Evolutionary conservation across 2,113 vertebrate genomes (phyloP).

Genomic region (Larimichthys polyactis): DNA sequence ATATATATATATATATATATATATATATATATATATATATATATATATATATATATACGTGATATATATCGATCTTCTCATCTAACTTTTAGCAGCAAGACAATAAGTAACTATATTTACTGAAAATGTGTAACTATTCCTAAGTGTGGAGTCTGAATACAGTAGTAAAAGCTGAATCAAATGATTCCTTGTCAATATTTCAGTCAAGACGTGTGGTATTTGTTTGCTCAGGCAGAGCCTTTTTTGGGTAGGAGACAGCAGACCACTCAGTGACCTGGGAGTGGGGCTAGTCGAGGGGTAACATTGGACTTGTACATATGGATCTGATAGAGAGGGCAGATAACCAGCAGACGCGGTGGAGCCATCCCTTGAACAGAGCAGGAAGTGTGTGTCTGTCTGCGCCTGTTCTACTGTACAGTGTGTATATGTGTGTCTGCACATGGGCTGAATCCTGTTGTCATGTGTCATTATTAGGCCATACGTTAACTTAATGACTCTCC

Average conservation of each 20-base stretch:
- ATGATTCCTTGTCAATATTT: constrained; percentile 21
- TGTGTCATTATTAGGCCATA: constrained; percentile 46
- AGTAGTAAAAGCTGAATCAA: not conserved
- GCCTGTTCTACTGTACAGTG: constrained; percentile 73
- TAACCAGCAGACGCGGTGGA: constrained; percentile 78
- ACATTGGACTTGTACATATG: constrained; percentile 69
- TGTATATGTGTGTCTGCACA: constrained; percentile 15
- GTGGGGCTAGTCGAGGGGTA: constrained; percentile 31
- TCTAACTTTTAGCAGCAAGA: not conserved
- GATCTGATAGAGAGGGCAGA: constrained; percentile 77
- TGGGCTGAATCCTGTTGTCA: constrained; percentile 42
- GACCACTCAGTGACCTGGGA: constrained; percentile 49
- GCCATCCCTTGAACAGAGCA: constrained; percentile 80
- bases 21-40: too few relatives aligned
- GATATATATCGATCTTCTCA: not conserved
- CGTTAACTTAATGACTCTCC: constrained; percentile 44
- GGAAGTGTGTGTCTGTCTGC: constrained; percentile 80
- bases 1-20: too few relatives aligned
- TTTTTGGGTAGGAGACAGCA: constrained; percentile 33
- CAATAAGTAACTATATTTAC: not conserved
- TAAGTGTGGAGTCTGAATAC: not conserved
- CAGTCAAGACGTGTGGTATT: constrained; percentile 29
- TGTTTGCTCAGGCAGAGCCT: not conserved
- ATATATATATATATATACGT: too few relatives aligned
- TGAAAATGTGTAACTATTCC: not conserved